Evolutionary conservation across 2,797 vertebrate species (phyloP).

Genomic region (Amblyopsis hoosieri): DNA sequence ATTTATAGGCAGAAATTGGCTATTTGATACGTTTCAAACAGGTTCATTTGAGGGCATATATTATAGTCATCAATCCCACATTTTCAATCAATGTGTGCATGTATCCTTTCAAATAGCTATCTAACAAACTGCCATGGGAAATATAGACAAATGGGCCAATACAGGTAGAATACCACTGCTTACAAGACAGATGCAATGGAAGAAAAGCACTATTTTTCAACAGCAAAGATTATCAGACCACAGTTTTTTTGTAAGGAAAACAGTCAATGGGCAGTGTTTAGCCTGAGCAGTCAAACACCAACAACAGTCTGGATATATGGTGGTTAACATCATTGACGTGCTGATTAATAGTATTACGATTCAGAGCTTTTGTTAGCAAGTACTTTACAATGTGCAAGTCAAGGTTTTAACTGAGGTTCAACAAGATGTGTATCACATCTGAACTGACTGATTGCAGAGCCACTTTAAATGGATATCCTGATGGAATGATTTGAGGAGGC

Average conservation of each 20-base stretch:
- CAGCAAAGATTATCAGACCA: constrained; percentile 59
- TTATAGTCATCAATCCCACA: constrained; percentile 2
- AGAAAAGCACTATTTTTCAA: constrained; percentile 53
- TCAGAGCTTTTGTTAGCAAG: constrained; percentile 29
- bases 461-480: constrained; percentile 45
- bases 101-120: constrained; percentile 25
- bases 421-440: constrained; percentile 18
- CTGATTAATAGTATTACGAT: constrained; percentile 58
- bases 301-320: constrained; percentile 70
- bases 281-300: constrained; percentile 77
- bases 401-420: constrained; percentile 31
- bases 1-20: constrained; percentile 14
- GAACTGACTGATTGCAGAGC: constrained; percentile 42
- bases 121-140: constrained; percentile 21
- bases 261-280: constrained; percentile 78
- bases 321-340: constrained; percentile 46
- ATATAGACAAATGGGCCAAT: constrained; percentile 34
- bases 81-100: constrained; percentile 11
- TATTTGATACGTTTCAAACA: constrained; percentile 12
- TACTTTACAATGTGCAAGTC: constrained; percentile 48
- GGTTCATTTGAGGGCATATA: constrained; percentile 1
- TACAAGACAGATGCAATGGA: constrained; percentile 43
- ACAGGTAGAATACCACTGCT: constrained; percentile 27
- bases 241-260: constrained; percentile 54
- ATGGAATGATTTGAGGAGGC: constrained; percentile 76